Evolutionary conservation across 1,140 invertebrate genomes (phyloP), one percentile per base, ranked within the genome.

Genomic region (Agrilus planipennis): DNA sequence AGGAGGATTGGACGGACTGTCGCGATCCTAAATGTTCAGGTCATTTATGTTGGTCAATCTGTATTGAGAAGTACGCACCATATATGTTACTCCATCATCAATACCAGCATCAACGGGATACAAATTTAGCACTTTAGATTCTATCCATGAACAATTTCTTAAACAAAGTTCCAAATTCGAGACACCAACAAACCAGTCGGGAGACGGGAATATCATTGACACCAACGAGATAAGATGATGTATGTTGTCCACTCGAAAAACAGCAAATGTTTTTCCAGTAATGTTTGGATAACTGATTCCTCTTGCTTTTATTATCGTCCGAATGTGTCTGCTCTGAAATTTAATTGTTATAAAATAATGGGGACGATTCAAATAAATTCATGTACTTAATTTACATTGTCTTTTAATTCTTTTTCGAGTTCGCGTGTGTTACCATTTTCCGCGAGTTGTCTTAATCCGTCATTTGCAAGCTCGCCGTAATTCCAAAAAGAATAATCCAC

Each of bases 61-160:
- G n/a, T 25, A 25, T 25, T 25, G n/a, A n/a, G n/a, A n/a, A n/a
- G n/a, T n/a, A n/a, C 67, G 73, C 59, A 93, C 91, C 63, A 83
- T 79, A 58, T 98, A 99, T 18, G 85, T 84, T 6, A 89, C 72
- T 0, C 95, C 94, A 57, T 77, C 83, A 55, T 98, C 92, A 0
- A 92, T 98, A 0, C 95, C 95, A n/a, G 88, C 91, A 65, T 99
- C 95, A 72, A 85, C 96, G 0, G 95, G 95, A 61, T 87, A 95
- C 5, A 99, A 68, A 62, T 95, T 89, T 12, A 98, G 70, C 2
- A 79, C 75, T 49, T 86, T 82, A 20, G 81, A 79, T 41, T 81
- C 79, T 0, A 88, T 75, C 95, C 95, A 99, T 1, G 84, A 81
- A 54, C 94, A 94, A 65, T 98, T 93, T 5, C 74, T 50, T 25